Percentiles rank a stretch among this genome's conserved stretches.
phyloP scores from a whole-genome alignment of 2,113 vertebrate genomes.

The Hypocryptadius cinnamomeus region DNA sequence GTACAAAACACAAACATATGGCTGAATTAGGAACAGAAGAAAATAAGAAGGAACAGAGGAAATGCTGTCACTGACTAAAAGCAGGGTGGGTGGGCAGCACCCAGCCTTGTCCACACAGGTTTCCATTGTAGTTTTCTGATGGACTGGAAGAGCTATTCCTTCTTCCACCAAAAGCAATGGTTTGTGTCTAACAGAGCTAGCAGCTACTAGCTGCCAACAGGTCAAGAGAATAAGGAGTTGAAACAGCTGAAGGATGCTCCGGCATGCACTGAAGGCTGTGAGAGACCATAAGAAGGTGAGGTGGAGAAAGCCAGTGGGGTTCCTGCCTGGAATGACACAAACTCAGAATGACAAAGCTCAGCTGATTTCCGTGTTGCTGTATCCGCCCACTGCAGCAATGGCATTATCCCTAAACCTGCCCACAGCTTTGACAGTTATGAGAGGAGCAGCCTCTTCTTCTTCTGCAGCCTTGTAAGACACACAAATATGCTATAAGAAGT shows the following conservation, averaged over 20 bases:
- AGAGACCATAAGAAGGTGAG: background rate
- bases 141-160: background rate
- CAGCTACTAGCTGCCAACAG: background rate
- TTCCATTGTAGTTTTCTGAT: background rate
- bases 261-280: background rate
- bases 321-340: background rate
- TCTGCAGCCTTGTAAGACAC: background rate
- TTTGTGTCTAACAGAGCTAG: background rate
- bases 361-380: background rate
- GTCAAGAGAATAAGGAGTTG: background rate
- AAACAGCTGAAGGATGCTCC: background rate
- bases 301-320: background rate
- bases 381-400: background rate
- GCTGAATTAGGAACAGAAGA: background rate
- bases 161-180: background rate
- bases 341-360: background rate
- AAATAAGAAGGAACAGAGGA: background rate
- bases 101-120: background rate
- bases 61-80: background rate
- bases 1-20: background rate
- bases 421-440: background rate
- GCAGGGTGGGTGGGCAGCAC: background rate
- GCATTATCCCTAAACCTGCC: background rate
- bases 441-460: background rate
- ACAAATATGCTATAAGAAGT: background rate